Conservation (phyloP, 2,797 vertebrate species). For the Gymnothorax reevesii region DNA sequence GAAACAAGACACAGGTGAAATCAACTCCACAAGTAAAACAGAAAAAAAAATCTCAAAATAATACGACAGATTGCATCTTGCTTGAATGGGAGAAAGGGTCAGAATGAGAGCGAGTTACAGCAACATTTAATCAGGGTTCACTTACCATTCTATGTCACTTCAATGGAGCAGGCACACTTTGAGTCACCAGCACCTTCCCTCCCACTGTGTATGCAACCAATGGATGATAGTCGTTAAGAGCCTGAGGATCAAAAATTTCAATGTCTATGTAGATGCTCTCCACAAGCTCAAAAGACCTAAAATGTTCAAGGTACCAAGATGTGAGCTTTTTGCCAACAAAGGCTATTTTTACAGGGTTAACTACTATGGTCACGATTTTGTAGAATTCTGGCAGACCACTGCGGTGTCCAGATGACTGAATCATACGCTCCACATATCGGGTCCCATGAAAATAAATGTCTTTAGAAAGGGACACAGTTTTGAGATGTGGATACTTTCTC, state of each 20-base stretch:
- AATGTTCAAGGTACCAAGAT: conserved; percentile 49
- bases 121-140: background rate
- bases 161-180: conserved; percentile 36
- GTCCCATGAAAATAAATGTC: conserved; percentile 43
- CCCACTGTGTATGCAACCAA: conserved; percentile 35
- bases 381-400: conserved; percentile 43
- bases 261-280: background rate
- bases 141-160: conserved; percentile 6
- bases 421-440: conserved; percentile 39
- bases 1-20: no score
- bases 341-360: conserved; percentile 24
- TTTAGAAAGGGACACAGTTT: conserved; percentile 34
- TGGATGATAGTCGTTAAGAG: conserved; percentile 25
- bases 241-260: background rate
- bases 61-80: background rate
- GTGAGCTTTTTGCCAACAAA: conserved; percentile 41
- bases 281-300: background rate
- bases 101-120: no score
- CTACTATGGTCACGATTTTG: conserved; percentile 30
- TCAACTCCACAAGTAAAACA: no score
- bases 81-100: background rate
- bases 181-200: conserved; percentile 39
- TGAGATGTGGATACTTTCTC: conserved; percentile 29
- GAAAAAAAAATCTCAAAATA: no score
- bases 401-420: conserved; percentile 42